A percentile compares a stretch with the other conserved stretches of the same genome.
These are phyloP conservation scores for Atrina japonica DNA, from an alignment of 2,888 invertebrate genomes.

Conservation along the genomic window DNA sequence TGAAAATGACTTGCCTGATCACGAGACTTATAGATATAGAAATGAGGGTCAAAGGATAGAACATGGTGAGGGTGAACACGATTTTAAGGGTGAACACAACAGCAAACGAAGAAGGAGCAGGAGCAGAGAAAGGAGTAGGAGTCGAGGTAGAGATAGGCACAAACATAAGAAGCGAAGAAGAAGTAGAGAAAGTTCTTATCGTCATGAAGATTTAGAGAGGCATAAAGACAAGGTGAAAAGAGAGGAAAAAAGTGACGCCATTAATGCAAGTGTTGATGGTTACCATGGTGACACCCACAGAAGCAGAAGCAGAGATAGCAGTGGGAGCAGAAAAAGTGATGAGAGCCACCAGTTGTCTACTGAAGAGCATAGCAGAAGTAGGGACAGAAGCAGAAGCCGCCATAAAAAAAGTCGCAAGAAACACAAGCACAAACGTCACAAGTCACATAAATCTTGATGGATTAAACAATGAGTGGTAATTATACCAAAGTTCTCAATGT, in stretches of 20 bases:
- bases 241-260: no score
- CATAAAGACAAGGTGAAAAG: not conserved
- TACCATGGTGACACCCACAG: not conserved
- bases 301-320: not conserved
- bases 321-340: not conserved
- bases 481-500: no score
- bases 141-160: not conserved
- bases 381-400: not conserved
- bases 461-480: no score
- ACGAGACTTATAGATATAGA: not conserved
- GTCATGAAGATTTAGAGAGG: not conserved
- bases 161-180: slow-evolving; percentile 2
- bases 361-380: slow-evolving; percentile 1
- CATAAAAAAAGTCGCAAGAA: slow-evolving; percentile 12
- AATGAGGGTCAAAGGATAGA: not conserved
- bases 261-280: no score
- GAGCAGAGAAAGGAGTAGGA: slow-evolving; percentile 6
- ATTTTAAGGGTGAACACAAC: not conserved
- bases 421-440: slow-evolving; percentile 26
- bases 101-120: not conserved
- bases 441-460: slow-evolving; percentile 3
- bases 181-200: not conserved
- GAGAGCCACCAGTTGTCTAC: not conserved
- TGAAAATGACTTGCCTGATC: not conserved
- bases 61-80: not conserved